Conservation (phyloP, 2,888 invertebrate species). For the Aphrophora alni region DNA sequence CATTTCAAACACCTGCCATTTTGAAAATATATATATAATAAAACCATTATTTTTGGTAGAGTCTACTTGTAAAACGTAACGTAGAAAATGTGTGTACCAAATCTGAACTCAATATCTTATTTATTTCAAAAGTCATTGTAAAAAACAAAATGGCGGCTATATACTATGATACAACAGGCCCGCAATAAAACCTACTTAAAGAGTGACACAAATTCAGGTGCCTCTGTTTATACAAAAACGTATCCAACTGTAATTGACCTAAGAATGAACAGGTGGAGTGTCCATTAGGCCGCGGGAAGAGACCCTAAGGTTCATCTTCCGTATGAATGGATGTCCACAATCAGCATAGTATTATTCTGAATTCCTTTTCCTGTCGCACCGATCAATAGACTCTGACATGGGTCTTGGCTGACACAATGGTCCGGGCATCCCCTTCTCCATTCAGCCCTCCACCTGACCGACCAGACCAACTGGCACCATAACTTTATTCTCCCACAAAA, state of each 20-base stretch:
- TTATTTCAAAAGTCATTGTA: no score
- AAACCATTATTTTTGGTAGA: no score
- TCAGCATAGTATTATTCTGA: neutral
- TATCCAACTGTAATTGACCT: neutral
- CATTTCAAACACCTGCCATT: no score
- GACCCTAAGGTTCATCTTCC: neutral
- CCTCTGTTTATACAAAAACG: neutral
- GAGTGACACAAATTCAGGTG: neutral
- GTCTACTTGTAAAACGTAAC: no score
- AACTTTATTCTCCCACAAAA: neutral
- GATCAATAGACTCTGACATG: neutral
- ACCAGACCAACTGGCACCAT: neutral
- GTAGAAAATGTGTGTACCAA: no score
- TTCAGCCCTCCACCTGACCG: neutral
- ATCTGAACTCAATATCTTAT: no score
- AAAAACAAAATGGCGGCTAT: no score
- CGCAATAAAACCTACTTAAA: neutral
- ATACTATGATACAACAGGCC: no score
- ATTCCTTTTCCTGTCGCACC: neutral
- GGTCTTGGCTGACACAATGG: neutral
- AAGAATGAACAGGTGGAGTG: neutral
- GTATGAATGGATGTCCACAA: neutral
- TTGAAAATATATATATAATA: no score
- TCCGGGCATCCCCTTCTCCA: neutral
- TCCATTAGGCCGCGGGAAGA: no score